Base-by-base conservation (phyloP, 2,888 invertebrate genomes). In the Synergus laeviventris region DNA sequence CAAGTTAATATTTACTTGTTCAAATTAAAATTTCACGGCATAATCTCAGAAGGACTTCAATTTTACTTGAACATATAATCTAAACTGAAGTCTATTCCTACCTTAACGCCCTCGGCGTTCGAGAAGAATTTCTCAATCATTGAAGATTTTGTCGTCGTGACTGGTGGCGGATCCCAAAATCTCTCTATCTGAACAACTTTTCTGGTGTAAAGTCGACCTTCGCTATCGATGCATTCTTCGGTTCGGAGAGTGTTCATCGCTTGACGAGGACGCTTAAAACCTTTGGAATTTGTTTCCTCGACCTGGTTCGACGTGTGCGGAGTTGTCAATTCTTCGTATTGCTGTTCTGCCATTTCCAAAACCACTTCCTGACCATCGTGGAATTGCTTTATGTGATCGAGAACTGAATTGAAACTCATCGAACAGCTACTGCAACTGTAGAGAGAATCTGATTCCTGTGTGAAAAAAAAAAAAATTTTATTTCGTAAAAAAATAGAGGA, bases 331-430 rank as follows among this genome's bases (percentile, higher is more conserved):
- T 77, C 79, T 18, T 79, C 78, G n/a, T 79, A 78, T 18, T 81
- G 88, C 8, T 86, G 87, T 54, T 89, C 90, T 4, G 87, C 89
- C 89, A 91, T 94, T 92, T 94, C 94, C 76, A 95, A 91, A 66
- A 94, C 92, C 75, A 95, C 94, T 89, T 95, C 94, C 86, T 95
- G 94, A 73, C 94, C 94, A 86, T 92, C 93, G 85, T 95, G 95
- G 85, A 92, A 94, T 80, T 93, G 92, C 79, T 93, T 92, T 83
- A 95, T 93, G 85, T 95, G 95, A 1, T 94, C 94, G 78, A 94
- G 89, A 5, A 95, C 93, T 0, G 94, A 94, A 42, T 92, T 91
- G 85, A 95, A 95, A 75, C 93, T 93, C 74, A 94, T 92, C 1
- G 93, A 92, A 85, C 95, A 95, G 76, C 93, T 93, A 79, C 94